Evolutionary conservation across 2,888 invertebrate species (phyloP), one percentile per base, ranked within the genome.

Genomic region (Stenchaetothrips biformis): DNA sequence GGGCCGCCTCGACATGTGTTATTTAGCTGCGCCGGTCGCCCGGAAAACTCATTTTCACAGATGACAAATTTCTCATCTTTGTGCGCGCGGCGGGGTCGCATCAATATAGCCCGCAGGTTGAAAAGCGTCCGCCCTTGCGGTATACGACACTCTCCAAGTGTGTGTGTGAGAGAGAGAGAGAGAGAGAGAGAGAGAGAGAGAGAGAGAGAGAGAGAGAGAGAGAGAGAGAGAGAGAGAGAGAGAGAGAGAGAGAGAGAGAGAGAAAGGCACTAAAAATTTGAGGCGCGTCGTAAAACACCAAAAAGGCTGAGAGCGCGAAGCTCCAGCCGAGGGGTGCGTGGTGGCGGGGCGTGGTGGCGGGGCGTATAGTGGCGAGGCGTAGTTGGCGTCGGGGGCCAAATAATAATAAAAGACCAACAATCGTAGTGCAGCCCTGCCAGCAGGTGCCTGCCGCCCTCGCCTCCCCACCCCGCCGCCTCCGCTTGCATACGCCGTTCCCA

Each of bases 191-290:
- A 49, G 49, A 49, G 49, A 49, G 49, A 49, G 49, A 49, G 49
- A 49, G 49, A 49, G 49, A 49, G 49, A 49, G 49, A 49, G 49
- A 49, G 49, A 49, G 49, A 49, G 49, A 49, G 49, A 49, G 49
- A 49, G 49, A 49, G 49, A 49, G 49, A 49, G 49, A 49, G 49
- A 49, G 49, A 49, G 49, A 49, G 49, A 49, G 49, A 49, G 49
- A 49, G 49, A 49, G 49, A 49, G 49, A 49, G 49, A 49, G 49
- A 49, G 53, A 53, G 18, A 59, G 18, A 18, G 18, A 6, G 67
- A 74, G 67, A 74, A 74, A 74, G 67, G 67, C 25, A 74, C 21
- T 74, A 74, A 74, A 59, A 74, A 74, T 74, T 74, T 74, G 67
- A 74, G 67, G 67, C 67, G 25, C 67, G 67, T 74, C 67, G 67